Conservation (phyloP, 2,888 invertebrate genomes). For the Amblyjoppa fuscipennis region DNA sequence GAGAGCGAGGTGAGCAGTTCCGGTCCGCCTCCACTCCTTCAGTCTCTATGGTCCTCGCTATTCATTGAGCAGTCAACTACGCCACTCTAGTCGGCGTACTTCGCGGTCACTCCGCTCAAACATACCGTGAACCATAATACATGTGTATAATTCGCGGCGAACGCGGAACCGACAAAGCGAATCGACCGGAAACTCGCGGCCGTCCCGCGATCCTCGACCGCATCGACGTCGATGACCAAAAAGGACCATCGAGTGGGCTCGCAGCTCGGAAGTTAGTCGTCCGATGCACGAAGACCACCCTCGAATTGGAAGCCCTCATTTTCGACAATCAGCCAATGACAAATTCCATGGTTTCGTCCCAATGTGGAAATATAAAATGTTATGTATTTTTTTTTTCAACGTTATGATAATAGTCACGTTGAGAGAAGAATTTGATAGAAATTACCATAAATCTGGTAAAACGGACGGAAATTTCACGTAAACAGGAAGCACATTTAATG, state of each 20-base stretch:
- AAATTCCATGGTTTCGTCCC: too few species aligned
- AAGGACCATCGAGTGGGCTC: background rate
- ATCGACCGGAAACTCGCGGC: background rate
- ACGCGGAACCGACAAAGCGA: constrained; percentile 1
- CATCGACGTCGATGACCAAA: background rate
- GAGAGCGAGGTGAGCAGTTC: constrained; percentile 24
- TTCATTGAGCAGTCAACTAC: constrained; percentile 1
- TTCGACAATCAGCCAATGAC: background rate
- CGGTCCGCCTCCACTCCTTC: constrained; percentile 1
- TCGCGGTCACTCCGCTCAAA: background rate
- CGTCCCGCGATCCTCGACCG: background rate
- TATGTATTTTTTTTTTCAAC: too few species aligned
- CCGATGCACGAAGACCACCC: background rate
- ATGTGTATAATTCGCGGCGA: background rate
- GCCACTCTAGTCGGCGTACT: background rate
- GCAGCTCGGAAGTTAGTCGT: background rate
- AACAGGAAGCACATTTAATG: too few species aligned
- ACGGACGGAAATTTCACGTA: too few species aligned
- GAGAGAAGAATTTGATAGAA: too few species aligned
- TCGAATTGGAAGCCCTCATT: background rate
- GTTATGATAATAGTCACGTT: too few species aligned
- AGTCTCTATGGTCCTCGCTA: background rate
- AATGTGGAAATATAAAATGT: too few species aligned
- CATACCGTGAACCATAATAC: background rate
- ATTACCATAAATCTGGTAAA: too few species aligned